Evolutionary conservation across 37 sponge, comb jelly and placozoan species (phyloP).

Genomic region (Hormiphora californensis): DNA sequence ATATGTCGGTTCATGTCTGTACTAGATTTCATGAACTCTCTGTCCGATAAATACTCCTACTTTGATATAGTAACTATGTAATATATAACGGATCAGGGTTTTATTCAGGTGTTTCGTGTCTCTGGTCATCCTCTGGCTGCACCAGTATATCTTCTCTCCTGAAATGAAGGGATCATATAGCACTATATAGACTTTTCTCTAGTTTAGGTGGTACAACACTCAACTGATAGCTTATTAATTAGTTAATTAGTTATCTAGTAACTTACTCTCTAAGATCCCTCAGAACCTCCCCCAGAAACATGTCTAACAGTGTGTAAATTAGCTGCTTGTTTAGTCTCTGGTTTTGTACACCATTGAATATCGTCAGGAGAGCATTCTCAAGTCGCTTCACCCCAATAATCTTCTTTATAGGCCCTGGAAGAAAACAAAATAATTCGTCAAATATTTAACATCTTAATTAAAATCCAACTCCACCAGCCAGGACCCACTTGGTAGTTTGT

Average conservation of each 20-base stretch:
- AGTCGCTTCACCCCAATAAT: not conserved
- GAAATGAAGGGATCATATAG: not conserved
- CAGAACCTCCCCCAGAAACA: conserved; percentile 24
- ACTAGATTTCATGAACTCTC: too few species aligned
- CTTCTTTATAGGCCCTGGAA: not conserved
- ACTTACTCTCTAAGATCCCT: conserved; percentile 15
- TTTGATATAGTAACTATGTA: too few species aligned
- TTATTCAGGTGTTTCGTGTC: not conserved
- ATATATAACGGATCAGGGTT: not conserved
- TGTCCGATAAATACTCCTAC: too few species aligned
- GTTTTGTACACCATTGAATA: conserved; percentile 7
- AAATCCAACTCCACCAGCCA: not conserved
- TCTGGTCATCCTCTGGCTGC: not conserved
- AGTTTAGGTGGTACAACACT: not conserved
- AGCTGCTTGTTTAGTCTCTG: not conserved
- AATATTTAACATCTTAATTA: not conserved
- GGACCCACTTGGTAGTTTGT: not conserved
- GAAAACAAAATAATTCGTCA: not conserved
- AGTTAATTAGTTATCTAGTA: not conserved
- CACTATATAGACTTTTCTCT: not conserved
- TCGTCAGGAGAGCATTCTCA: not conserved
- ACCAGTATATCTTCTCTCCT: conserved; percentile 2
- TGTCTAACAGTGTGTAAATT: conserved; percentile 25
- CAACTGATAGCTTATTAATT: not conserved
- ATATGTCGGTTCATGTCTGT: too few species aligned